Base-by-base conservation (phyloP, 2,888 invertebrate species). In the Polylopha cassiicola region DNA sequence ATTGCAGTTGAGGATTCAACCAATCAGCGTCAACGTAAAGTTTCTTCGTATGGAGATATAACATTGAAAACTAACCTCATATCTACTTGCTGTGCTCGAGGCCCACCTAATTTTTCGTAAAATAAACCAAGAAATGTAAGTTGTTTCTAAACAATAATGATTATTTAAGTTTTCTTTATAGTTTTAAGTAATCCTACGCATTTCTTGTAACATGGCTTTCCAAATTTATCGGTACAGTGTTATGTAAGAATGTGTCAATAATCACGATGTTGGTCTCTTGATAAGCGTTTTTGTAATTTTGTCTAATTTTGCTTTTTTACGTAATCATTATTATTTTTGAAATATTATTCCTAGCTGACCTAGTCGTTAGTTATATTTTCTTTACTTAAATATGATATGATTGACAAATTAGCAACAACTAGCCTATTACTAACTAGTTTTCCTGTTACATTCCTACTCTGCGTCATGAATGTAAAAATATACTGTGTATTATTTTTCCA, bases 181-280 rank as follows among this genome's bases (percentile, higher is more conserved):
- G 2, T 20, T 30, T 20, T 14, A 2, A 17, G 9, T 22, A 28
- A n/a, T 17, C 0, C 26, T 20, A 7, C 6, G 2, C 13, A 17
- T 14, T 11, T 15, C 3, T 14, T 15, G 0, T 22, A 18, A 10
- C 6, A 5, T 13, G 3, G 8, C 32, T 20, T 24, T 17, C 17
- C 9, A 14, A 27, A 26, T 14, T 20, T 28, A 27, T 38, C 23
- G 9, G 10, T 13, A 41, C 48, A 49, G 41, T 58, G 56, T 65
- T 65, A 65, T 64, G 61, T 65, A 65, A 65, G 61, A 53, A 50
- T 42, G 50, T 50, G 53, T 47, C 50, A 50, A 45, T 39, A 42
- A 44, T 39, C 38, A 24, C 27, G 20, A 15, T 34, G 6, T 23
- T 21, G 13, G 10, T 23, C 21, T 18, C 34, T 44, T 17, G 43